phyloP scores from a whole-genome alignment of 2,113 vertebrate species.

The Dolichallabes microphthalmus region DNA sequence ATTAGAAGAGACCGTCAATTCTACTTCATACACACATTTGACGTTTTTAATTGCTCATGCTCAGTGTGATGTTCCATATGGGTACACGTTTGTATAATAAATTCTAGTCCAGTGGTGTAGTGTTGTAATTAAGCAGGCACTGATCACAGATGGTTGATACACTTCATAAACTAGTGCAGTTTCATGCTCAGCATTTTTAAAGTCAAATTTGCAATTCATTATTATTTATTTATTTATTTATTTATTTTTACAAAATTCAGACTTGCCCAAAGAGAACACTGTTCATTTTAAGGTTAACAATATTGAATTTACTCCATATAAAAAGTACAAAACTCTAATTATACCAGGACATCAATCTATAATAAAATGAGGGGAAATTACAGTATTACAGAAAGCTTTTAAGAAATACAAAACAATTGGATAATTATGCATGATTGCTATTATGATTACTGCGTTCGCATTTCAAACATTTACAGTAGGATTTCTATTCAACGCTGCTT shows the following conservation, averaged over 20 bases:
- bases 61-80: constrained; percentile 12
- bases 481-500: constrained; percentile 38
- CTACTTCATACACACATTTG: background rate
- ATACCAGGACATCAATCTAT: background rate
- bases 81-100: constrained; percentile 42
- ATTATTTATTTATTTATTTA: too few relatives aligned
- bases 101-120: constrained; percentile 49
- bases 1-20: background rate
- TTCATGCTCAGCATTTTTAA: constrained; percentile 31
- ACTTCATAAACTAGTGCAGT: constrained; percentile 45
- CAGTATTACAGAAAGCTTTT: background rate
- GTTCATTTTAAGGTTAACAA: background rate
- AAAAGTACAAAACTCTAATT: background rate
- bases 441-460: background rate
- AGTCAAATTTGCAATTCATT: background rate
- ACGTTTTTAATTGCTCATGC: constrained; percentile 26
- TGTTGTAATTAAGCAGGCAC: constrained; percentile 60
- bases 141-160: constrained; percentile 51
- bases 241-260: too few relatives aligned
- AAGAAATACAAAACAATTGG: background rate
- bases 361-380: background rate
- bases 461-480: background rate
- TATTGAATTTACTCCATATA: background rate
- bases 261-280: background rate
- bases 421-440: background rate